Base-by-base conservation (phyloP, 2,888 invertebrate genomes). In the Aromia moschata region DNA sequence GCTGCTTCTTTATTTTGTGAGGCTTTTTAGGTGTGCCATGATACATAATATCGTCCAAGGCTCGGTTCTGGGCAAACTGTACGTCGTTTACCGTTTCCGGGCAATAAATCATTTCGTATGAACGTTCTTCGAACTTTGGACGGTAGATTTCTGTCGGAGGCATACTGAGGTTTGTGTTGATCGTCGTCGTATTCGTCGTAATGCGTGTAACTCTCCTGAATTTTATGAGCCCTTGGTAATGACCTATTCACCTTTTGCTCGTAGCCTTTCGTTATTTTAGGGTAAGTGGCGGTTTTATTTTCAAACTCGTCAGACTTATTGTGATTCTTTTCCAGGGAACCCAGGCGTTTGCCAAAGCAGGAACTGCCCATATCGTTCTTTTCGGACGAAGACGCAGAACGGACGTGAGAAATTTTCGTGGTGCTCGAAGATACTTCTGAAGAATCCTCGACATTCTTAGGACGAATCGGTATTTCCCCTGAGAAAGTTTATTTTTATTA, bases 81-180 rank as follows among this genome's bases (percentile, higher is more conserved):
- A 77, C 76, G 56, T 79, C 78, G 33, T 74, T 78, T 2, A 74
- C 67, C 1, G 74, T 79, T 68, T 79, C 75, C 2, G 78, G 77
- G 64, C 79, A 78, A 69, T 77, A 80, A 46, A 80, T 79, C 78
- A 79, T 78, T 65, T 80, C 79, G 60, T 78, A 77, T 0, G 78
- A 77, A 31, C 69, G 66, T 58, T 70, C 69, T 37, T 67, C 55
- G 12, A 43, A 55, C 18, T 43, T 37, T 31, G 51, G n/a, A 36
- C 5, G 58, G 20, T 18, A 59, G 38, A 45, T 59, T 55, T 45
- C 59, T 37, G 41, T 44, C 49, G 7, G 56, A 60, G 3, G 47
- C 30, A 40, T 58, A 47, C 12, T 18, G 47, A 54, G 41, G 46
- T 3, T 31, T 38, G 10, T 51, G 38, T 25, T 38, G 38, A 15